Evolutionary conservation across 2,888 invertebrate species (phyloP).

Genomic region (Agrenia bidenticulata): DNA sequence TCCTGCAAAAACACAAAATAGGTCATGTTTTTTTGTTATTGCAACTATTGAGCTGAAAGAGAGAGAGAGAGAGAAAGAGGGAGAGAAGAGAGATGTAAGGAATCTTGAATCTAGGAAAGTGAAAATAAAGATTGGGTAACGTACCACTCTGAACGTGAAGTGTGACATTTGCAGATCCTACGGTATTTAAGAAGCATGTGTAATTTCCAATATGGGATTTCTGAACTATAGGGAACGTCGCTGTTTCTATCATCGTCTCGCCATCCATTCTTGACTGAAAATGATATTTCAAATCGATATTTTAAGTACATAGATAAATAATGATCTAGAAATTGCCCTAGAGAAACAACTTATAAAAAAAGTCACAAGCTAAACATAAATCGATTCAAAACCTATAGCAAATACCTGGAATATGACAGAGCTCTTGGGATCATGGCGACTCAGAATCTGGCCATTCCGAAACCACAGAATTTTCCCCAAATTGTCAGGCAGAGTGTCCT

Average conservation of each 20-base stretch:
- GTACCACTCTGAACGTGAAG: slow-evolving; percentile 88
- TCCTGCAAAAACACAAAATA: slow-evolving; percentile 59
- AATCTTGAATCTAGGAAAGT: background rate
- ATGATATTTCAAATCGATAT: no score
- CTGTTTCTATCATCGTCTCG: slow-evolving; percentile 44
- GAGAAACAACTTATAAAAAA: no score
- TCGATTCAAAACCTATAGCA: background rate
- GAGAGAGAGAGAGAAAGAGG: background rate
- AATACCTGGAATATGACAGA: slow-evolving; percentile 9
- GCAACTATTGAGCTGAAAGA: background rate
- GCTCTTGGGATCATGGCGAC: slow-evolving; percentile 5
- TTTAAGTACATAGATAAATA: no score
- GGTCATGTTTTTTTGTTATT: slow-evolving; percentile 18
- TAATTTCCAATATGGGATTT: slow-evolving; percentile 83
- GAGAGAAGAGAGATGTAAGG: background rate
- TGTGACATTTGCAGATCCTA: slow-evolving; percentile 81
- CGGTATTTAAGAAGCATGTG: slow-evolving; percentile 90
- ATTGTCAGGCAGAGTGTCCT: slow-evolving; percentile 46
- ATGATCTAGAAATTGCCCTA: no score
- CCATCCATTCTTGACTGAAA: slow-evolving; percentile 48
- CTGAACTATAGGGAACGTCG: slow-evolving; percentile 68
- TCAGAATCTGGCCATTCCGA: slow-evolving; percentile 33
- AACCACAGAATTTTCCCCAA: slow-evolving; percentile 46
- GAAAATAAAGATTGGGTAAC: slow-evolving; percentile 52
- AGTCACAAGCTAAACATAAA: slow-evolving; percentile 19